phyloP scores from a whole-genome alignment of 1,140 invertebrate species.

The Bombus confusus region DNA sequence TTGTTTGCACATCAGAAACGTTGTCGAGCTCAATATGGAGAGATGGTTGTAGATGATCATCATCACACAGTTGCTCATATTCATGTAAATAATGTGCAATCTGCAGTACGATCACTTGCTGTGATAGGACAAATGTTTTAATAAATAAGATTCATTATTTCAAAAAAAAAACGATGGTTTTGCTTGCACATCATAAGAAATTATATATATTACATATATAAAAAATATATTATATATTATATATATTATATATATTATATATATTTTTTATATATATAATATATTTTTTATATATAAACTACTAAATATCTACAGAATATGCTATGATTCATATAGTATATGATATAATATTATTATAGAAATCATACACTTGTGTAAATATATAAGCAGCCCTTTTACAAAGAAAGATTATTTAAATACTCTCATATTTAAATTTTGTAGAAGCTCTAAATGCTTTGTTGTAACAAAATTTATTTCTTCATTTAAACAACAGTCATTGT shows the following conservation, averaged over 20 bases:
- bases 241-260: slow-evolving; percentile 16
- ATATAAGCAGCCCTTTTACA: slow-evolving; percentile 49
- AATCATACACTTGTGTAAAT: slow-evolving; percentile 57
- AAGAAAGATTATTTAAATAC: slow-evolving; percentile 38
- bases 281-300: background rate
- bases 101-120: slow-evolving; percentile 78
- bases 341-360: slow-evolving; percentile 41
- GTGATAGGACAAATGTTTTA: slow-evolving; percentile 80
- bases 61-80: slow-evolving; percentile 74
- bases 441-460: slow-evolving; percentile 30
- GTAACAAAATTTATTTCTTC: slow-evolving; percentile 17
- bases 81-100: slow-evolving; percentile 80
- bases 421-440: slow-evolving; percentile 18
- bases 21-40: slow-evolving; percentile 78
- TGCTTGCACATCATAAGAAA: background rate
- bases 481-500: background rate
- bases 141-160: slow-evolving; percentile 30
- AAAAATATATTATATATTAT: slow-evolving; percentile 15
- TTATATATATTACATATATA: too few relatives aligned
- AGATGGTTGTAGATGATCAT: slow-evolving; percentile 77
- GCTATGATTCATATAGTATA: slow-evolving; percentile 10
- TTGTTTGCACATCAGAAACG: slow-evolving; percentile 82
- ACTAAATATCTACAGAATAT: background rate
- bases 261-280: slow-evolving; percentile 16
- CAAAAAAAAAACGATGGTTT: background rate